phyloP scores from a whole-genome alignment of 2,888 invertebrate species.

The Esperia sulphurella region DNA sequence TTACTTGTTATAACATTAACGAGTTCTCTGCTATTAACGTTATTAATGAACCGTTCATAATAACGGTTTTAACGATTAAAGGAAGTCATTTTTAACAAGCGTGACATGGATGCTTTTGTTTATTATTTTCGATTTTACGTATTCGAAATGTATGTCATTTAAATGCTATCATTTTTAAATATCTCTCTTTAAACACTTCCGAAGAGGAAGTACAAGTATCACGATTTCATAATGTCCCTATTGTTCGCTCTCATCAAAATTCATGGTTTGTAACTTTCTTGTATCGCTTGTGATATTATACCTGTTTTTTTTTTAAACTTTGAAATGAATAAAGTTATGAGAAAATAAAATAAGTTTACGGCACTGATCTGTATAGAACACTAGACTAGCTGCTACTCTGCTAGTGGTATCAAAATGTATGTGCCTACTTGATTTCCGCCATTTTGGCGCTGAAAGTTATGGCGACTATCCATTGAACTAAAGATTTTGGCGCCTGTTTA shows the following conservation, averaged over 20 bases:
- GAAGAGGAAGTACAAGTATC: constrained; percentile 23
- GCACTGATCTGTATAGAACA: no score
- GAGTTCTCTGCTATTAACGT: constrained; percentile 46
- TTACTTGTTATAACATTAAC: constrained; percentile 45
- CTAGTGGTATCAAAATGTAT: no score
- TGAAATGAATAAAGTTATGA: no score
- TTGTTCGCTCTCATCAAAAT: constrained; percentile 34
- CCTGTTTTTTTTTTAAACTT: no score
- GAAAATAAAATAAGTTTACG: no score
- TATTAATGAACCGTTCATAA: constrained; percentile 42
- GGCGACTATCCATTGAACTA: no score
- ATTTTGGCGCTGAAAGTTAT: no score
- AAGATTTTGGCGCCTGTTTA: no score
- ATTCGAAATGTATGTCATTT: not conserved
- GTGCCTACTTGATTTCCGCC: no score
- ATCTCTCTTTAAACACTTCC: constrained; percentile 11
- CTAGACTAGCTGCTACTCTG: no score
- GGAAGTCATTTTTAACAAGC: constrained; percentile 48
- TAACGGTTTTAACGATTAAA: constrained; percentile 45
- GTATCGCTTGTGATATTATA: no score
- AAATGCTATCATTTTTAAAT: not conserved
- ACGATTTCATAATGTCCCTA: constrained; percentile 17
- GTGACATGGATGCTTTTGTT: constrained; percentile 32
- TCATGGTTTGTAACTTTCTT: constrained; percentile 13
- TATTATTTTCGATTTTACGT: not conserved